Evolutionary conservation across 2,797 vertebrate genomes (phyloP).

Genomic region (Poecilia velifera): DNA sequence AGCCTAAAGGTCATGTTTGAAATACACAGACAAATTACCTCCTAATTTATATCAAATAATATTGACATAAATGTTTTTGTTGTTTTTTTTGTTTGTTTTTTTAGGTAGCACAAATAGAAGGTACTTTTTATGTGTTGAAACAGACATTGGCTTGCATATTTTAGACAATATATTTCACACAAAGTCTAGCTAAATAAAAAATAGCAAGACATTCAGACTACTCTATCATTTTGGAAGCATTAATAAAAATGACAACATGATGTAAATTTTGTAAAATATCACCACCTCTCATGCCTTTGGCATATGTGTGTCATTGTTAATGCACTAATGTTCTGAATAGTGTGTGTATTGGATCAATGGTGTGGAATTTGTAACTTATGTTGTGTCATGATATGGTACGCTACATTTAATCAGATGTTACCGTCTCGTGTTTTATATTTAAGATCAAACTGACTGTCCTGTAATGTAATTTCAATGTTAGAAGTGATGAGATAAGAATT

Average conservation of each 20-base stretch:
- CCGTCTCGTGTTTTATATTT: background rate
- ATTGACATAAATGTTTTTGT: background rate
- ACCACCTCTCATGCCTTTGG: background rate
- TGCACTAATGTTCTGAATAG: background rate
- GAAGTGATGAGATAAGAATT: background rate
- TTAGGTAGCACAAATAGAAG: background rate
- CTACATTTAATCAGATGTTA: background rate
- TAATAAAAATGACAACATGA: background rate
- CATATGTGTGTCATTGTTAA: background rate
- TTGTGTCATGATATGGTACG: background rate
- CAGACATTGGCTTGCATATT: no score
- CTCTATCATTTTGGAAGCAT: background rate
- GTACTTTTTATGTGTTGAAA: no score
- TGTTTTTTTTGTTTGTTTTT: no score
- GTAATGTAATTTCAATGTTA: background rate
- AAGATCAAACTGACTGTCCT: background rate
- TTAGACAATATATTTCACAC: background rate
- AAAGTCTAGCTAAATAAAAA: background rate
- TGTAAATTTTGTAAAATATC: background rate
- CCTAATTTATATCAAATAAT: background rate
- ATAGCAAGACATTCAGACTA: background rate
- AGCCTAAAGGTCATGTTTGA: background rate
- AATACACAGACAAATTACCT: background rate
- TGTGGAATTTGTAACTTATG: background rate
- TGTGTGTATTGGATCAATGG: background rate